These are phyloP conservation scores for Pelobates fuscus DNA, from an alignment of 2,113 vertebrate genomes.

Conservation along the genomic window DNA sequence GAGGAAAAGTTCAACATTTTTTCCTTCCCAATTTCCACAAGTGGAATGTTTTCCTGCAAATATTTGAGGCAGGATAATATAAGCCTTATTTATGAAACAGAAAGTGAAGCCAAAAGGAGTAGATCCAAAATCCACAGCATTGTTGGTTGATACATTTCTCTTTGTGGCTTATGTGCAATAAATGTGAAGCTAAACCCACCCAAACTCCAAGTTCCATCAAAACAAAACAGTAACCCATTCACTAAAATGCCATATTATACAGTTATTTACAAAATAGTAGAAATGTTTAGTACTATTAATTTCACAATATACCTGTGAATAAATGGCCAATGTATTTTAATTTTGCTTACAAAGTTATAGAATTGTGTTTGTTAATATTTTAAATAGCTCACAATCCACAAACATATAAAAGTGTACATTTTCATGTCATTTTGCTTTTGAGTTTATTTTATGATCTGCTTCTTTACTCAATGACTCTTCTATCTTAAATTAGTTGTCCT, in stretches of 20 bases:
- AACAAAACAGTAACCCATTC: neutral
- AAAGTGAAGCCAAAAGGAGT: neutral
- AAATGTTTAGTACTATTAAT: too few species aligned
- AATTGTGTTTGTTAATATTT: too few species aligned
- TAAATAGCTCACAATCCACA: too few species aligned
- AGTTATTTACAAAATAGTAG: too few species aligned
- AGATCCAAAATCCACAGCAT: constrained; percentile 31
- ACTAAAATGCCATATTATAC: neutral
- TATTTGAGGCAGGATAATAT: constrained; percentile 24
- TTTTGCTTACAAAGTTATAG: too few species aligned
- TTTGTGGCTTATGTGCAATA: constrained; percentile 13
- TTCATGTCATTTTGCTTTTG: too few species aligned
- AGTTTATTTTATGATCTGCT: too few species aligned
- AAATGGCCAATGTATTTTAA: too few species aligned
- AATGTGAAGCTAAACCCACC: neutral
- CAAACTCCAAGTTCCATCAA: neutral
- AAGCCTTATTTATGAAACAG: constrained; percentile 6
- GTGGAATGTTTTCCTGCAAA: constrained; percentile 27
- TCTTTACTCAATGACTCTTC: too few species aligned
- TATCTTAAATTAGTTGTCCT: too few species aligned
- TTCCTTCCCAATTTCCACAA: constrained; percentile 31
- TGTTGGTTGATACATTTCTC: constrained; percentile 21
- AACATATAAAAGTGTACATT: too few species aligned
- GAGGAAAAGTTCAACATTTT: constrained; percentile 1
- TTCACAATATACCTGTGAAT: too few species aligned